Percentiles rank a stretch among this genome's conserved stretches.
Evolutionary conservation across 2,113 vertebrate genomes (phyloP).

Genomic region (Sander lucioperca): DNA sequence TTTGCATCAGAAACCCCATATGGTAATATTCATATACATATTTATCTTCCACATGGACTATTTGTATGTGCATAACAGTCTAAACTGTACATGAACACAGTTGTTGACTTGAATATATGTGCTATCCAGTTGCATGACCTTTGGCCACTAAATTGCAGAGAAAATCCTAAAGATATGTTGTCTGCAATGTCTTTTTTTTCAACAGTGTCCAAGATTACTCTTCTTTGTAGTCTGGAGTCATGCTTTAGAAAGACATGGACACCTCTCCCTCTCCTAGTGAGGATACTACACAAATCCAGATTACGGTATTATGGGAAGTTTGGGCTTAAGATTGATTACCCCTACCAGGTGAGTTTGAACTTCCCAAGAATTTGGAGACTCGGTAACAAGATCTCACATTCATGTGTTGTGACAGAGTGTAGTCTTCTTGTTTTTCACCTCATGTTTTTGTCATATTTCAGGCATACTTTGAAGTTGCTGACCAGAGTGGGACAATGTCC

Average conservation of each 20-base stretch:
- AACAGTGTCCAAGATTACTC: slow-evolving; percentile 86
- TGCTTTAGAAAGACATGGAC: slow-evolving; percentile 75
- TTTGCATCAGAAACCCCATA: too few relatives aligned
- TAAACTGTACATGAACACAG: too few relatives aligned
- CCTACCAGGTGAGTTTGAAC: slow-evolving; percentile 89
- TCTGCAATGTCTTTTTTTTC: slow-evolving; percentile 32
- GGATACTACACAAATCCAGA: slow-evolving; percentile 91
- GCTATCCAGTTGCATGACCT: not conserved
- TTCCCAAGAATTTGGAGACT: not conserved
- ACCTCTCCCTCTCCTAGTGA: slow-evolving; percentile 89
- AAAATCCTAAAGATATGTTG: not conserved
- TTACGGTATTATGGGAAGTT: slow-evolving; percentile 92
- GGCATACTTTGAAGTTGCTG: slow-evolving; percentile 94
- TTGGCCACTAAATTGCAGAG: not conserved
- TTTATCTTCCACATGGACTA: too few relatives aligned
- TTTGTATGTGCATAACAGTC: too few relatives aligned
- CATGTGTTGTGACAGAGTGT: not conserved
- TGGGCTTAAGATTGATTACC: slow-evolving; percentile 85
- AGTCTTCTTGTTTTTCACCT: not conserved
- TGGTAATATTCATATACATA: too few relatives aligned
- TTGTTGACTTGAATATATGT: not conserved
- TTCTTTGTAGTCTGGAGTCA: slow-evolving; percentile 86
- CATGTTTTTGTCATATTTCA: slow-evolving; percentile 60
- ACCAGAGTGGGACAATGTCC: slow-evolving; percentile 91
- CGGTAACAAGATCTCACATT: not conserved